Evolutionary conservation across 2,888 invertebrate species (phyloP), one percentile per base, ranked within the genome.

Genomic region (Dynastes hyllus): DNA sequence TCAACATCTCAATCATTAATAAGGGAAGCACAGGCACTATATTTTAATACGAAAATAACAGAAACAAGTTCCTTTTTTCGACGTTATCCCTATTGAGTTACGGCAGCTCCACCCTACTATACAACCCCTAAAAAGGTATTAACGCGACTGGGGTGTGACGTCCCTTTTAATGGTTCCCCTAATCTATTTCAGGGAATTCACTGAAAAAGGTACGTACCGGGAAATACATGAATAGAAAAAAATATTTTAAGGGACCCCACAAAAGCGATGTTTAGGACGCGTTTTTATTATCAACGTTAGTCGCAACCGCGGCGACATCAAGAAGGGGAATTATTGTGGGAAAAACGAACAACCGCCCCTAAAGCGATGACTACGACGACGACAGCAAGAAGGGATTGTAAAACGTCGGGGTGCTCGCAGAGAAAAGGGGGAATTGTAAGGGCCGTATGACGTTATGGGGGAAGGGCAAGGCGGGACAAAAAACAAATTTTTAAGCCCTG

Each of bases 271-370:
- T 61, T 61, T 61, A 29, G 16, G 29, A 29, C 61, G 27, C 29
- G 22, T 29, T 61, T 61, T 61, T 61, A 61, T 29, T 27, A 27
- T 61, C 27, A 61, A 61, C 27, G 22, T 61, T 61, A 5, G 29
- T 27, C 11, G 61, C 61, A 8, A 61, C 61, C 22, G 27, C 4
- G 5, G 29, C 27, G 27, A 61, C 61, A 27, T 27, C 61, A 29
- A 61, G 16, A 61, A 61, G 55, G 29, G 6, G 61, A 53, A 53
- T 53, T 53, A 53, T 53, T n/a, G 53, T 16, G 11, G 45, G 45
- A 11, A 45, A 45, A 45, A 45, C 45, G 45, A 45, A 45, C 45
- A 6, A 9, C 9, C 45, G 45, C 45, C 9, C 45, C 8, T 45
- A 45, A 11, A 45, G 8, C 1, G 9, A 0, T 8, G 45, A 45